Evolutionary conservation across 2,888 invertebrate species (phyloP), one percentile per base, ranked within the genome.

Genomic region (Phalera bucephala): DNA sequence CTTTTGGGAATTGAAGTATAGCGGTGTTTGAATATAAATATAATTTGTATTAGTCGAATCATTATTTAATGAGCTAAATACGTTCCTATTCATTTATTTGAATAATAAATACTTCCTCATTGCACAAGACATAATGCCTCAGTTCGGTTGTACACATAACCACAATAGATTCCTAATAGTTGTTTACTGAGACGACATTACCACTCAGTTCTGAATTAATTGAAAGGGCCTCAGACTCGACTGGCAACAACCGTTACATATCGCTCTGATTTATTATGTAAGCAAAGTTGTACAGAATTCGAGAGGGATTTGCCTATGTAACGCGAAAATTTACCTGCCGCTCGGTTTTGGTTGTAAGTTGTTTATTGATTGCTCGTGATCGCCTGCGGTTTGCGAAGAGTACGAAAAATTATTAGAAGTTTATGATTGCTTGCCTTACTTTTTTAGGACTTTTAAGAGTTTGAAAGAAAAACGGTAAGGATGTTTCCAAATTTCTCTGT

Each of bases 251-350:
- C 45, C 38, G 42, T 47, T 51, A 46, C 52, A 53, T 58, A 55
- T 53, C 45, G 38, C 34, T 7, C 46, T 53, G 58, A 67, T 63
- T 67, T 59, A 68, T 64, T 60, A 62, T 55, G 60, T 56, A 64
- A 53, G 57, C 53, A 58, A 54, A 67, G 63, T 63, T 53, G 43
- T 46, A 42, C 48, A 32, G 49, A 58, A 64, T 63, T 65, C 55
- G 45, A 39, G 36, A 45, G 43, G 46, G 57, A 62, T 67, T 68
- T 65, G 57, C 67, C 63, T 64, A 52, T 56, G 63, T 61, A 46
- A 61, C 56, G 41, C 38, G 36, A 48, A 59, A 39, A 61, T 26
- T 37, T 28, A 31, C 19, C 19, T 36, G 12, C 14, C 25, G 12
- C 5, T 26, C 7, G 15, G 23, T 23, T 9, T 28, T 27, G 11